Conservation (phyloP, 1,140 invertebrate species). For the Caenorhabditis briggsae region DNA sequence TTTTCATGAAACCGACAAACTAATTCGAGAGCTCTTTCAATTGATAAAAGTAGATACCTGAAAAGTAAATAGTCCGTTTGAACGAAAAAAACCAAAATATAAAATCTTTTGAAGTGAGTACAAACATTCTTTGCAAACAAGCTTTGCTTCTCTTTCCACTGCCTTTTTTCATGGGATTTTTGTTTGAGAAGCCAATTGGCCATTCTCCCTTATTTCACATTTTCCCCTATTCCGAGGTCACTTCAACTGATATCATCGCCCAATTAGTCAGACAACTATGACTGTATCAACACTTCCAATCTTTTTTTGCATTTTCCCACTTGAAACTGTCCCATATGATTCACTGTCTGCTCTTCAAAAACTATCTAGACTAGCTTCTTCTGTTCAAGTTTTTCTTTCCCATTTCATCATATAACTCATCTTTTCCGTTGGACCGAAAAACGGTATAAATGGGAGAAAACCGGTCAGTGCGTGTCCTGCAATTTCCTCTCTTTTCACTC, state of each 20-base stretch:
- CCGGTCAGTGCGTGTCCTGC: background rate
- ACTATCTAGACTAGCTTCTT: background rate
- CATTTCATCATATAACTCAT: background rate
- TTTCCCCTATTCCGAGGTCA: background rate
- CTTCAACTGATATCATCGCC: background rate
- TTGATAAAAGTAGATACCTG: slow-evolving; percentile 15
- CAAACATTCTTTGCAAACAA: slow-evolving; percentile 40
- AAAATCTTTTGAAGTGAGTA: slow-evolving; percentile 48
- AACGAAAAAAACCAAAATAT: slow-evolving; percentile 28
- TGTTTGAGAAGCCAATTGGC: background rate
- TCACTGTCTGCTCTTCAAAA: slow-evolving; percentile 13
- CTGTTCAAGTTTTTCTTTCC: background rate
- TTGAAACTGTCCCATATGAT: background rate
- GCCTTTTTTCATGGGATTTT: slow-evolving; percentile 11
- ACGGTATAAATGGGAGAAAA: slow-evolving; percentile 5
- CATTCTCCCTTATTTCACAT: background rate
- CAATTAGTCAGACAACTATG: slow-evolving; percentile 6
- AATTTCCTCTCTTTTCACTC: background rate
- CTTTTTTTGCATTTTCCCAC: background rate
- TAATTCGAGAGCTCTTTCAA: background rate
- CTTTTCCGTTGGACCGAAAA: slow-evolving; percentile 1
- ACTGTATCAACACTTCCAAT: slow-evolving; percentile 28
- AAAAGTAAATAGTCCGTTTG: background rate
- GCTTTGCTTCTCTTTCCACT: background rate
- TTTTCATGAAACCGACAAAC: no score